phyloP scores from a whole-genome alignment of 2,888 invertebrate species.

The Brachypterus glaber region DNA sequence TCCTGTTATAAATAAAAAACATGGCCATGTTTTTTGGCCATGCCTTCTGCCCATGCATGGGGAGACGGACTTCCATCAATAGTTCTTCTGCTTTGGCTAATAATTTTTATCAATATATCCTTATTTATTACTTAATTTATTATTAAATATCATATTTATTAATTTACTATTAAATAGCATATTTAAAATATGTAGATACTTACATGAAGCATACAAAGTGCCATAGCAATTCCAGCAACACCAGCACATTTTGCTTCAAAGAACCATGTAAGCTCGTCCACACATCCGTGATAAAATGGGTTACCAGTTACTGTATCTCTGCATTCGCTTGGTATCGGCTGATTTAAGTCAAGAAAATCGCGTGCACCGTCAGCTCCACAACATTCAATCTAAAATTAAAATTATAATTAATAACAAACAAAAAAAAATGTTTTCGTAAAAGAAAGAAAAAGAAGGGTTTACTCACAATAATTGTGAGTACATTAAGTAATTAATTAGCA shows the following conservation, averaged over 20 bases:
- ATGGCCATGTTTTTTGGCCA: too few species aligned
- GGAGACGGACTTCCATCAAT: background rate
- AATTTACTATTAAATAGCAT: too few species aligned
- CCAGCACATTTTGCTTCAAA: slow-evolving; percentile 75
- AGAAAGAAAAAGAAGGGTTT: too few species aligned
- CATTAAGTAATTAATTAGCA: too few species aligned
- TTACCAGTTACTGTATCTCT: slow-evolving; percentile 82
- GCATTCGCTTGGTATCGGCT: slow-evolving; percentile 75
- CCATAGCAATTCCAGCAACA: slow-evolving; percentile 71
- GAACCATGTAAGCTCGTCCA: slow-evolving; percentile 81
- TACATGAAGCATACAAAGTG: slow-evolving; percentile 69
- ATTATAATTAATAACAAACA: slow-evolving; percentile 48
- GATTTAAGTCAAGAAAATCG: slow-evolving; percentile 67
- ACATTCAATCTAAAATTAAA: slow-evolving; percentile 67
- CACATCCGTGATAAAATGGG: slow-evolving; percentile 80
- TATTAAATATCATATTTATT: background rate
- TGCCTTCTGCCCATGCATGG: too few species aligned
- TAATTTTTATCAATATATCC: background rate
- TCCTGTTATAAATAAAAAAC: too few species aligned
- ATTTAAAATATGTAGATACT: too few species aligned
- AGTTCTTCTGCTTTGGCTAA: background rate
- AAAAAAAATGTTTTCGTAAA: too few species aligned
- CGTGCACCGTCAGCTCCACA: slow-evolving; percentile 81
- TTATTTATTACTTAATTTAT: too few species aligned
- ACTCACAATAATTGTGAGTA: too few species aligned